Evolutionary conservation across 2,797 vertebrate species (phyloP), one percentile per base, ranked within the genome.

Genomic region (Sebastes trivittatus): DNA sequence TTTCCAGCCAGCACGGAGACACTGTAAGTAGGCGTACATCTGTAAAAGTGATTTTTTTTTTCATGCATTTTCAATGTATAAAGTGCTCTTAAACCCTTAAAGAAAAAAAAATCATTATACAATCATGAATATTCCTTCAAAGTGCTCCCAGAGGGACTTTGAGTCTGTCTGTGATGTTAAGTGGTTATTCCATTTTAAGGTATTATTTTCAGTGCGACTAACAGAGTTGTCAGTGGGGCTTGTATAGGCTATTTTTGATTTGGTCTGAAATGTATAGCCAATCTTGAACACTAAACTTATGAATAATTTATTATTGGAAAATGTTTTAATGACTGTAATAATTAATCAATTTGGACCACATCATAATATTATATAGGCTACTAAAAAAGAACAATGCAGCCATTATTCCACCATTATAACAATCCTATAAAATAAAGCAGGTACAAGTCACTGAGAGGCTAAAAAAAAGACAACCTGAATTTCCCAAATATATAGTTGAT

Each of bases 1-100:
- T 95, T 99, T 7, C 98, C 98, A 3, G 89, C 87, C 22, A 91
- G 92, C 84, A 99, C 98, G 1, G 96, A 97, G 91, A 97, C 94
- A 1, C 91, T 99, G 98, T 99, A 87, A 99, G 93, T 94, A 92
- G 88, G 90, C 90, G 98, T 96, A 67, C 81, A 85, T 90, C 78
- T 94, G 88, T 68, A 1, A 86, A 88, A 93, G 76, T 52, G 14
- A 87, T 92, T 83, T 79, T 75, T 34, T 46, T 46, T 20, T 65
- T 62, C 67, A 66, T 80, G 80, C 80, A 74, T 84, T 83, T 67
- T 68, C 61, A 80, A 87, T 82, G 83, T 80, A 14, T 38, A 81
- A 87, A 84, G 89, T 81, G 78, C 80, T 84, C 76, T 88, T 77
- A 89, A 84, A 78, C 82, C 80, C 13, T 14, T 38, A 38, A 68